Base-by-base conservation (phyloP, 2,113 vertebrate species). In the Stegostoma tigrinum region DNA sequence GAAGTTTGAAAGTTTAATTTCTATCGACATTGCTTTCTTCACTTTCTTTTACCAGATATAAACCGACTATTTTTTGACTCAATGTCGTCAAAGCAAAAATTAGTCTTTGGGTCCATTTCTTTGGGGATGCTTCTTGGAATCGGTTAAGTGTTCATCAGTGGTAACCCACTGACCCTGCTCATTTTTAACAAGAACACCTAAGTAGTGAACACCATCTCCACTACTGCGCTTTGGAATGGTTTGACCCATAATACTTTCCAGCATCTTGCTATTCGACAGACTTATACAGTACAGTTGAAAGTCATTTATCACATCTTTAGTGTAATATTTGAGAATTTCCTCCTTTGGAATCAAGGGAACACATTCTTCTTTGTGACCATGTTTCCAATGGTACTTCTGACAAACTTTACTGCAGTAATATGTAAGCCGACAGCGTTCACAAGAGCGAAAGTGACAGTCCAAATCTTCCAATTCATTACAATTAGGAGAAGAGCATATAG, bases 331-430 rank as follows among this genome's bases (percentile, higher is more conserved):
- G 19, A 72, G 67, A 8, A 95, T 95, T 30, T 95, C 66, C 12
- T 95, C 94, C 67, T 45, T 95, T 72, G 94, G 66, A 70, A 72
- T 52, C 38, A 95, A 42, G 27, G 94, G 94, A 52, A 95, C 45
- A 34, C 94, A 95, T 72, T 95, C 67, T 12, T 48, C 66, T 45
- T 95, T 95, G 94, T 95, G 94, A 6, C 94, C 94, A 72, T 70
- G 94, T 7, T 95, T 95, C 94, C 94, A 95, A 27, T 95, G 94
- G 94, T 72, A 72, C 66, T 95, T 95, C 94, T 95, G 94, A 45
- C 94, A 95, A 27, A 68, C 42, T 72, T 72, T 70, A 27, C 94
- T 95, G 23, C 94, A 95, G 68, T 95, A 95, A 72, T 72, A 70
- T 2, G 94, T 52, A 48, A 95, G 94, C 0, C 68, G 94, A 34